These are phyloP conservation scores for Actias luna DNA, from an alignment of 2,888 invertebrate species.

Conservation along the genomic window DNA sequence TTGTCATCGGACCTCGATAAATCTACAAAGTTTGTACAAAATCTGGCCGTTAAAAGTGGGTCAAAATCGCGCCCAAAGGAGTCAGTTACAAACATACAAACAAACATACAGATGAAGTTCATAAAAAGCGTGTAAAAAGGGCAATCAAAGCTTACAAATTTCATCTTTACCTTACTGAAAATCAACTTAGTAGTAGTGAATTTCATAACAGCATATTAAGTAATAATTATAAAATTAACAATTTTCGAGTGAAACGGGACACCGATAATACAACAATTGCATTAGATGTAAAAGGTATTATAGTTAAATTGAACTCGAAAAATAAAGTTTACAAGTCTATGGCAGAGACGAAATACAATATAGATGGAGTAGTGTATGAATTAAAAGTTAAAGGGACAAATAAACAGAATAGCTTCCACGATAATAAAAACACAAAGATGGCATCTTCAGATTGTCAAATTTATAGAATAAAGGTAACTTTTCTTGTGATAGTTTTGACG, in stretches of 20 bases:
- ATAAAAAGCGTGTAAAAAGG: too few species aligned
- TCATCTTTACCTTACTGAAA: slow-evolving; percentile 23
- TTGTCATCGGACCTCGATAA: too few species aligned
- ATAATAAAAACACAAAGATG: slow-evolving; percentile 28
- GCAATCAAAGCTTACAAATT: slow-evolving; percentile 44
- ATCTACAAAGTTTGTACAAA: too few species aligned
- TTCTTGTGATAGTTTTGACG: slow-evolving; percentile 53
- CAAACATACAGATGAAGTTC: too few species aligned
- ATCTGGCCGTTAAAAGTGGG: too few species aligned
- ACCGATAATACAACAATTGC: slow-evolving; percentile 13
- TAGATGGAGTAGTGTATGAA: slow-evolving; percentile 51
- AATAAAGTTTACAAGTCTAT: slow-evolving; percentile 37
- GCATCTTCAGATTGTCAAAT: slow-evolving; percentile 44
- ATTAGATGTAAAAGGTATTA: slow-evolving; percentile 16
- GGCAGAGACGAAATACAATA: slow-evolving; percentile 55
- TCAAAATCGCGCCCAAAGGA: too few species aligned
- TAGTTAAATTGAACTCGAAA: slow-evolving; percentile 34
- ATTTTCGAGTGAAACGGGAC: slow-evolving; percentile 38
- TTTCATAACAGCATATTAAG: slow-evolving; percentile 37
- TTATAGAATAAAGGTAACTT: slow-evolving; percentile 54
- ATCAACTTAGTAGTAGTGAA: slow-evolving; percentile 29
- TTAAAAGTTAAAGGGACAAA: slow-evolving; percentile 56
- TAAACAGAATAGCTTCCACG: slow-evolving; percentile 17
- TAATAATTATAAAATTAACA: slow-evolving; percentile 26
- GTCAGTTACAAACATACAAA: too few species aligned